Evolutionary conservation across 2,888 invertebrate species (phyloP).

Genomic region (Taenaris catops): DNA sequence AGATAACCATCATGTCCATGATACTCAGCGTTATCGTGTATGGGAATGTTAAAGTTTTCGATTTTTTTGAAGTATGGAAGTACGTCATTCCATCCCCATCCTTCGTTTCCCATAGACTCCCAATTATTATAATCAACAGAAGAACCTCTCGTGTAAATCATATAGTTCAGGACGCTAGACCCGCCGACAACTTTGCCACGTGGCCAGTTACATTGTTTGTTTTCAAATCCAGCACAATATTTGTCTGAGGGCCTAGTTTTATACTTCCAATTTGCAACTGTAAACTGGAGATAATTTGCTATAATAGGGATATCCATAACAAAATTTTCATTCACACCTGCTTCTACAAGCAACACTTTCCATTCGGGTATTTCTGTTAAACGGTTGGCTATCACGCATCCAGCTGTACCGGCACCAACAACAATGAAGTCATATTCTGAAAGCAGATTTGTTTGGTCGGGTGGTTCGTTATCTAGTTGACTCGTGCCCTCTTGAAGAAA

Average conservation of each 20-base stretch:
- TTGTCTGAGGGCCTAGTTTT: conserved; percentile 86
- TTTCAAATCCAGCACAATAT: conserved; percentile 87
- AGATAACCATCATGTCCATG: conserved; percentile 80
- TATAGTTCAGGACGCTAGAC: conserved; percentile 88
- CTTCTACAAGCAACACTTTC: conserved; percentile 86
- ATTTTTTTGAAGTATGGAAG: conserved; percentile 88
- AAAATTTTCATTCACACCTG: conserved; percentile 84
- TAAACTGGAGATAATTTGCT: conserved; percentile 85
- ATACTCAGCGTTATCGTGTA: conserved; percentile 65
- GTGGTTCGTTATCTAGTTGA: conserved; percentile 74
- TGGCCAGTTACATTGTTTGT: conserved; percentile 88
- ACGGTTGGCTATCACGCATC: conserved; percentile 87
- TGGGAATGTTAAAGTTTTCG: conserved; percentile 83
- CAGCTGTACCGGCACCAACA: conserved; percentile 90
- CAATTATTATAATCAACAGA: conserved; percentile 87
- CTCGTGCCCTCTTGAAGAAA: conserved; percentile 75
- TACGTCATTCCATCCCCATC: conserved; percentile 87
- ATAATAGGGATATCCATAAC: conserved; percentile 88
- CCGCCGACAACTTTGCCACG: conserved; percentile 92
- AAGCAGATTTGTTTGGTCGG: conserved; percentile 65
- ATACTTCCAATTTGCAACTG: conserved; percentile 89
- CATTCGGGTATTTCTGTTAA: conserved; percentile 84
- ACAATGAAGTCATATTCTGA: conserved; percentile 87
- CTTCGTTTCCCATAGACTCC: conserved; percentile 84
- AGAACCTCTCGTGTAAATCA: conserved; percentile 88